Evolutionary conservation across 2,797 vertebrate species (phyloP).

Genomic region (Oreortyx pictus): DNA sequence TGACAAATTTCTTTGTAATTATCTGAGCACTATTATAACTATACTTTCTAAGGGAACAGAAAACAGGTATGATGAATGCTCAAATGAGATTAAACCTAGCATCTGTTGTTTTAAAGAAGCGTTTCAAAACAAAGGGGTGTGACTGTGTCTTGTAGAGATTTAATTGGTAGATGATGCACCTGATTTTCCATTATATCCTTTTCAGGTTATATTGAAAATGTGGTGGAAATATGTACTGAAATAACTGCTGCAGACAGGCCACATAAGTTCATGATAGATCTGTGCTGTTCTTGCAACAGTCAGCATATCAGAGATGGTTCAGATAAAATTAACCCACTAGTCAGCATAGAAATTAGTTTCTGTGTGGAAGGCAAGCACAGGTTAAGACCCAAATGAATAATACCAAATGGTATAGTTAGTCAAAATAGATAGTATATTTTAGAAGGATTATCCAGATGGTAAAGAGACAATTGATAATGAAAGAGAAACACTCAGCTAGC

Average conservation of each 20-base stretch:
- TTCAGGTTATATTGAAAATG: conserved; percentile 10
- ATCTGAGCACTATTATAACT: conserved; percentile 1
- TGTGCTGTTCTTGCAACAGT: neutral
- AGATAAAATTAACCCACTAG: neutral
- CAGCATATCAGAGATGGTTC: neutral
- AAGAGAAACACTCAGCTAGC: too few species aligned
- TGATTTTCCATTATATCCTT: conserved; percentile 3
- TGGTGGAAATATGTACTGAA: neutral
- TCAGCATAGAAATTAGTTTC: neutral
- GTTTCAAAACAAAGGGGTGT: conserved; percentile 4
- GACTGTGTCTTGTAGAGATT: neutral
- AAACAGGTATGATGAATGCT: conserved; percentile 49
- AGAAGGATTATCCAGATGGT: too few species aligned
- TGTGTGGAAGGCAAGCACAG: neutral
- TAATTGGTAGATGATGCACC: neutral
- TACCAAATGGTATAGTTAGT: too few species aligned
- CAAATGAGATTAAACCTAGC: conserved; percentile 33
- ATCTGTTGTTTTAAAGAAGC: conserved; percentile 49
- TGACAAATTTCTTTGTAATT: conserved; percentile 45
- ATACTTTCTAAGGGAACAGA: conserved; percentile 35
- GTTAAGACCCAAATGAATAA: too few species aligned
- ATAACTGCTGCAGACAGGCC: too few species aligned
- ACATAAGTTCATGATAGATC: neutral
- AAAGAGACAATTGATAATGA: too few species aligned
- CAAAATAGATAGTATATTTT: too few species aligned